These are phyloP conservation scores for Pollenia griseotomentosa DNA, from an alignment of 2,888 invertebrate species.

Conservation along the genomic window DNA sequence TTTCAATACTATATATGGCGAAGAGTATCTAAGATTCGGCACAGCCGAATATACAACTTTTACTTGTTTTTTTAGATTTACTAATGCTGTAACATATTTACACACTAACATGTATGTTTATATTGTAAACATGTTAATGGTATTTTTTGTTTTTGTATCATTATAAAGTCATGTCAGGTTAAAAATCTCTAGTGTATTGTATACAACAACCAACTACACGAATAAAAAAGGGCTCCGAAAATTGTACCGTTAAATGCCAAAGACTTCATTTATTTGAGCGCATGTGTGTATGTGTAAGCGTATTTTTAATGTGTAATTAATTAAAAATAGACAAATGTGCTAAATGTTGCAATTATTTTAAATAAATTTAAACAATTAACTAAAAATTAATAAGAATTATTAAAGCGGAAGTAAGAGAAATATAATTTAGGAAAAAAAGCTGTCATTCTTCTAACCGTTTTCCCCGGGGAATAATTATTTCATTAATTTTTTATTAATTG, in stretches of 20 bases:
- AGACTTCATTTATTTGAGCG: slow-evolving; percentile 29
- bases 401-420: neutral
- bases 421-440: neutral
- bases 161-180: slow-evolving; percentile 68
- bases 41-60: too few relatives aligned
- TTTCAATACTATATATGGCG: too few relatives aligned
- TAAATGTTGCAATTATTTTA: slow-evolving; percentile 42
- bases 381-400: neutral
- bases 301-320: slow-evolving; percentile 50
- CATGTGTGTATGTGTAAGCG: neutral
- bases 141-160: slow-evolving; percentile 45
- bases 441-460: neutral
- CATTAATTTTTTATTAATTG: too few relatives aligned
- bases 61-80: slow-evolving; percentile 15
- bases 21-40: too few relatives aligned
- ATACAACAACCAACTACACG: slow-evolving; percentile 28
- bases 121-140: slow-evolving; percentile 37
- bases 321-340: slow-evolving; percentile 37
- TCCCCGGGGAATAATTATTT: neutral
- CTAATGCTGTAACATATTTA: slow-evolving; percentile 8
- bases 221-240: slow-evolving; percentile 37
- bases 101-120: neutral
- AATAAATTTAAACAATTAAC: slow-evolving; percentile 39
- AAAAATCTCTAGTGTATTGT: slow-evolving; percentile 68
- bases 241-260: slow-evolving; percentile 38